A percentile compares a stretch with the other conserved stretches of the same genome.
These are phyloP conservation scores for Heliothis peltigera DNA, from an alignment of 2,888 invertebrate species.

Conservation along the genomic window DNA sequence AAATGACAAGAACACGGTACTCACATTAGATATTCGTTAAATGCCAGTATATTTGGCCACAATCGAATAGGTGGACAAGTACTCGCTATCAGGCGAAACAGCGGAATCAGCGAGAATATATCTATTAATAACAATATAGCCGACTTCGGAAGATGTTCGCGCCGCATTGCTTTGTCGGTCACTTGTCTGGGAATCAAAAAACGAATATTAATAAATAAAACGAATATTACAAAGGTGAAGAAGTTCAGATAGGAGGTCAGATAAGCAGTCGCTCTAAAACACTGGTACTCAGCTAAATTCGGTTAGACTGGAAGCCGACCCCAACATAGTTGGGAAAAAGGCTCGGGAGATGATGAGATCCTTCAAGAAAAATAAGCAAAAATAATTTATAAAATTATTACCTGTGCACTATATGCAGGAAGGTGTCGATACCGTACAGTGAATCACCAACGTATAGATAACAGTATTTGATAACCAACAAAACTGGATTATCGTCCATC, in stretches of 20 bases:
- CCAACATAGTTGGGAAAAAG: too few relatives aligned
- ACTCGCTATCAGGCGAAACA: slow-evolving; percentile 63
- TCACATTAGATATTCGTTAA: slow-evolving; percentile 74
- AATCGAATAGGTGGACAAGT: slow-evolving; percentile 60
- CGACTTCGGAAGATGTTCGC: slow-evolving; percentile 74
- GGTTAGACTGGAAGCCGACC: too few relatives aligned
- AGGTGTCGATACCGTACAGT: slow-evolving; percentile 1
- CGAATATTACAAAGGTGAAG: too few relatives aligned
- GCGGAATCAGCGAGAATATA: slow-evolving; percentile 72
- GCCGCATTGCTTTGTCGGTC: slow-evolving; percentile 71
- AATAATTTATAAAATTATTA: neutral
- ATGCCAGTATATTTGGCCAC: slow-evolving; percentile 75
- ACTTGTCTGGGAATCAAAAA: slow-evolving; percentile 63
- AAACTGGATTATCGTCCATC: neutral
- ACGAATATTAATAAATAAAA: neutral
- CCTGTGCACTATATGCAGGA: slow-evolving; percentile 4
- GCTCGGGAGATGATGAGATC: too few relatives aligned
- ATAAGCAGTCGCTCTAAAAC: too few relatives aligned
- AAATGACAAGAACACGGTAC: slow-evolving; percentile 60
- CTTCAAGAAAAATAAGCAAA: too few relatives aligned
- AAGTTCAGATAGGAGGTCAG: too few relatives aligned
- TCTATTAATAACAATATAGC: slow-evolving; percentile 69
- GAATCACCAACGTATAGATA: slow-evolving; percentile 3
- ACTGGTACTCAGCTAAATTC: too few relatives aligned
- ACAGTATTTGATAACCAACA: neutral